These are phyloP conservation scores for Drosophila basisetae DNA, from an alignment of 2,888 invertebrate species.

Conservation along the genomic window DNA sequence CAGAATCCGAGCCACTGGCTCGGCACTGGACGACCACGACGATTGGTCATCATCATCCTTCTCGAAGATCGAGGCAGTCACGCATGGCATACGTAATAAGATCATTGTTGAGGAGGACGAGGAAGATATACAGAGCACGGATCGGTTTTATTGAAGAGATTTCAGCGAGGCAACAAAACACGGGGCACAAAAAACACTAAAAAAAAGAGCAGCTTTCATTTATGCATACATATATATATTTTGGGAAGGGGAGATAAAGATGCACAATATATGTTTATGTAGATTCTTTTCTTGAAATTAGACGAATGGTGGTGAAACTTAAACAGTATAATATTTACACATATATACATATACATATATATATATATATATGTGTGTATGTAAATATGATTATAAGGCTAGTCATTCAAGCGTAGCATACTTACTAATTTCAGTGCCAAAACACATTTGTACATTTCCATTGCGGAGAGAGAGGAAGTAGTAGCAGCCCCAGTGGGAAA, in stretches of 20 bases:
- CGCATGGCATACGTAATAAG: slow-evolving; percentile 82
- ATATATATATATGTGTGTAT: neutral
- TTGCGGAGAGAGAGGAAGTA: slow-evolving; percentile 24
- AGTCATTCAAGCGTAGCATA: slow-evolving; percentile 30
- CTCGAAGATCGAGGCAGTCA: slow-evolving; percentile 73
- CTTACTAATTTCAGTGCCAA: slow-evolving; percentile 55
- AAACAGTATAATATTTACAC: neutral
- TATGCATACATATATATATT: neutral
- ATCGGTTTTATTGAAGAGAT: slow-evolving; percentile 85
- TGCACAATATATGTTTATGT: slow-evolving; percentile 32
- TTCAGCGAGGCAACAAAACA: slow-evolving; percentile 68
- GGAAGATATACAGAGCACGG: slow-evolving; percentile 83
- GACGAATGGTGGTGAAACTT: neutral
- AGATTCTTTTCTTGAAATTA: slow-evolving; percentile 1
- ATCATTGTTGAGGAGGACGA: slow-evolving; percentile 82
- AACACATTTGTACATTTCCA: slow-evolving; percentile 65
- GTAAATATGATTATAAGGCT: slow-evolving; percentile 6
- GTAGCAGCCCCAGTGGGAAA: slow-evolving; percentile 9
- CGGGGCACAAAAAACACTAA: neutral
- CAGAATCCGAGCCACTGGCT: slow-evolving; percentile 36
- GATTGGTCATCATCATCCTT: slow-evolving; percentile 65
- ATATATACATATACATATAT: neutral
- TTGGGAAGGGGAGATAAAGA: neutral
- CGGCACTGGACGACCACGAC: slow-evolving; percentile 71
- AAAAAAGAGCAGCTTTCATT: neutral